These are phyloP conservation scores for Aviceda subcristata DNA, from an alignment of 2,113 vertebrate species.

Conservation along the genomic window DNA sequence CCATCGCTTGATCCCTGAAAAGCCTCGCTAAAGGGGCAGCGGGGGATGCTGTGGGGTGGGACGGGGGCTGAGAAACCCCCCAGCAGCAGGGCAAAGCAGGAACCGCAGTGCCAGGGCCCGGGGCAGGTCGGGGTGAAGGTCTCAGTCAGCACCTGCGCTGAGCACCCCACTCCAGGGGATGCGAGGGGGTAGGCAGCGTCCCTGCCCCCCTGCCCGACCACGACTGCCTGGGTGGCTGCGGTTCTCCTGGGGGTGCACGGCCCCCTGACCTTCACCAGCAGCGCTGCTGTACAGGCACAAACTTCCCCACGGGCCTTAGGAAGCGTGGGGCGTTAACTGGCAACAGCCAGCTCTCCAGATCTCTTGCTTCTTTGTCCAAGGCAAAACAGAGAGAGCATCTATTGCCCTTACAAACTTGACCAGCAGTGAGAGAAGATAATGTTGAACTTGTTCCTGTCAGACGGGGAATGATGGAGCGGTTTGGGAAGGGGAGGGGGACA, in stretches of 20 bases:
- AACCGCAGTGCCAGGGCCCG: background rate
- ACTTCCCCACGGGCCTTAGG: background rate
- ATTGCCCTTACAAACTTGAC: background rate
- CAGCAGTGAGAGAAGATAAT: background rate
- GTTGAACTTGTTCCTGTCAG: background rate
- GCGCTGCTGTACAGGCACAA: fast-evolving
- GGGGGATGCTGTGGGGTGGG: background rate
- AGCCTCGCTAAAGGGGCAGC: background rate
- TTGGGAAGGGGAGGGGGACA: background rate
- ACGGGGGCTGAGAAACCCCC: fast-evolving
- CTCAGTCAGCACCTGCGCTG: background rate
- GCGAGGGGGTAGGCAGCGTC: fast-evolving
- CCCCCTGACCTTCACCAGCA: background rate
- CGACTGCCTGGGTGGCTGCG: fast-evolving
- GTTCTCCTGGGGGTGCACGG: background rate
- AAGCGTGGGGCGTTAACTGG: background rate
- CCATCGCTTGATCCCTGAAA: background rate
- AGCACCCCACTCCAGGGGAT: too few relatives aligned
- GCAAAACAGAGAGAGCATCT: background rate
- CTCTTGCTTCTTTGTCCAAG: background rate
- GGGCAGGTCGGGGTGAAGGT: background rate
- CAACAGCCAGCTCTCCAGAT: background rate
- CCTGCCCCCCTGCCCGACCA: background rate
- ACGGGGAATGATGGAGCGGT: background rate
- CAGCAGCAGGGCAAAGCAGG: background rate